Evolutionary conservation across 2,797 vertebrate species (phyloP), one percentile per base, ranked within the genome.

Genomic region (Rhinella marina): DNA sequence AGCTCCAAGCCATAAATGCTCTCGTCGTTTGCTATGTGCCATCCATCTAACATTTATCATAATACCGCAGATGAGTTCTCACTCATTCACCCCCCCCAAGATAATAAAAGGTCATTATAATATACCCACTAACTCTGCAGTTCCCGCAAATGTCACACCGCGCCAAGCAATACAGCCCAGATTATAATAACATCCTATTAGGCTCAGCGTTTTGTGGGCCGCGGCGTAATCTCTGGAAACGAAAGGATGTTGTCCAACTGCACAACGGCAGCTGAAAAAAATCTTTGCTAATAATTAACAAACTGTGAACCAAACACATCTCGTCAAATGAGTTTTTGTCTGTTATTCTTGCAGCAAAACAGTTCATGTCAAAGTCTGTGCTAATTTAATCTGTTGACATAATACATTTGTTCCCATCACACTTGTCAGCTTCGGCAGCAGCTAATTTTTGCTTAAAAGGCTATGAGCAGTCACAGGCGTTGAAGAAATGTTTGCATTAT

Each of bases 361-460:
- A 50, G 72, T 72, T 88, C 62, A 48, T 88, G 87, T 88, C 83
- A 86, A 57, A 85, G 57, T 76, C 83, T 32, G 66, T 27, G 68
- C 78, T 88, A 88, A 88, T 88, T 88, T 82, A 88, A 81, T 88
- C 83, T 77, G 70, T 88, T 88, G 87, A 86, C 83, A 88, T 86
- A 81, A 88, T 85, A 85, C 82, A 82, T 81, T 88, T 81, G 87
- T 86, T 88, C 85, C 76, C 66, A 81, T 88, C 66, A 85, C 78
- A 82, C 57, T 88, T 86, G 87, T 88, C 78, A 81, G 83, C 57
- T 64, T 29, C 25, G 68, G 48, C 66, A 41, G 77, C 68, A 86
- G 83, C 41, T 88, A 85, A 88, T 88, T 81, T 81, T 85, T 64
- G 77, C 68, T 82, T 81, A 88, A 88, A 86, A 80, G 86, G 72